Evolutionary conservation across 2,888 invertebrate species (phyloP), one percentile per base, ranked within the genome.

Genomic region (Rapana venosa): DNA sequence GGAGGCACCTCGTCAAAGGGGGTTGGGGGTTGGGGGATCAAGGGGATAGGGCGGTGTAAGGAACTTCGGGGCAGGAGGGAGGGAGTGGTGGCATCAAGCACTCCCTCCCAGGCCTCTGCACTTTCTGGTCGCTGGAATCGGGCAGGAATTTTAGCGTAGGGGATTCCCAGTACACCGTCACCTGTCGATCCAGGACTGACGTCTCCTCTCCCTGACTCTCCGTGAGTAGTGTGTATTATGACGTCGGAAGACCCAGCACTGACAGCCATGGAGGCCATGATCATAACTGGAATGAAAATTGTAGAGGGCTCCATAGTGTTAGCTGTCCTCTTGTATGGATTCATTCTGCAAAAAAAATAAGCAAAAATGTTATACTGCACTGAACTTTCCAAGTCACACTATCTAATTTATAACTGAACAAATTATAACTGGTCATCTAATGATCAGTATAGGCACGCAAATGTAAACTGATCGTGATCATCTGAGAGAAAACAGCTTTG

Each of bases 1-100:
- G 96, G 98, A 99, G 15, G 99, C 97, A 95, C 99, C 97, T 99
- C 99, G 74, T 66, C 79, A 22, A 81, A 13, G 30, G 58, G 32
- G 1, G 89, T 90, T 17, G 47, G 26, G 20, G 87, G 58, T 2
- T 1, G 32, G 17, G 89, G 89, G 17, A 84, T 22, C 30, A 84
- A 26, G 4, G n/a, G 35, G 8, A 84, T 32, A 47, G 47, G 35
- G 0, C 47, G 0, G 35, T 17, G 6, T 17, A 26, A 87, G 87
- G 74, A 56, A 4, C 74, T 36, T n/a, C 30, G 47, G n/a, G 70
- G 36, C 20, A 84, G 84, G 35, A 84, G 35, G 35, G 83, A 36
- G 66, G 70, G 83, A 15, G 66, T 35, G 61, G n/a, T 2, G 66
- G 84, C 88, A 26, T 88, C 84, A 13, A 88, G 47, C n/a, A 88